Base-by-base conservation (phyloP, 2,888 invertebrate genomes). In the Agriopis leucophaearia region DNA sequence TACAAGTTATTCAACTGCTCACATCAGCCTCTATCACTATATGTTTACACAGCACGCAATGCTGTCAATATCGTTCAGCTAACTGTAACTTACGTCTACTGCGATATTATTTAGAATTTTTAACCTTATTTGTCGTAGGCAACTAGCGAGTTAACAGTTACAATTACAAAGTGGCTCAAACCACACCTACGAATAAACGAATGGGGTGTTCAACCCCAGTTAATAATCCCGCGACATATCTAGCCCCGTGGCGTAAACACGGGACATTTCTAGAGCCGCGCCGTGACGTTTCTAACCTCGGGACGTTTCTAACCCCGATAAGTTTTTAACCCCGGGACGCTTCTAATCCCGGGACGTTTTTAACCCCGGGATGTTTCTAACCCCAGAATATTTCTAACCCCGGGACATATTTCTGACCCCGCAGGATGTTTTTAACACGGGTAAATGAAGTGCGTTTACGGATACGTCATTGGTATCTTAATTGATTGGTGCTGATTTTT, bases 121-220 rank as follows among this genome's bases (percentile, higher is more conserved):
- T 71, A 70, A 70, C 16, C 50, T 71, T 74, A 71, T 72, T 72
- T 75, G 63, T 75, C 72, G 67, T 69, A 69, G 74, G 75, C 71
- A 74, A 71, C 72, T 75, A 74, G 75, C 74, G 75, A 64, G 61
- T 71, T 74, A 69, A 73, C 66, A 59, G 58, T 68, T 71, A 66
- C 60, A 66, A 65, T 68, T 44, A 72, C 64, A 55, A 66, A 63
- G 59, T 56, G 64, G 62, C 52, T 56, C 35, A 36, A 54, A 27
- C 63, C 61, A 68, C 66, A 57, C 54, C 69, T 66, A 72, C 55
- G 45, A 50, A 54, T 54, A 27, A 38, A 18, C 55, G 44, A 60
- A 44, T 48, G 52, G 50, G 60, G 50, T 59, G 1, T 42, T 57
- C 10, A 15, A 35, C 45, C 57, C 45, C 45, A 16, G 4, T 5